Evolutionary conservation across 2,888 invertebrate species (phyloP).

Genomic region (Trachelus iudaicus): DNA sequence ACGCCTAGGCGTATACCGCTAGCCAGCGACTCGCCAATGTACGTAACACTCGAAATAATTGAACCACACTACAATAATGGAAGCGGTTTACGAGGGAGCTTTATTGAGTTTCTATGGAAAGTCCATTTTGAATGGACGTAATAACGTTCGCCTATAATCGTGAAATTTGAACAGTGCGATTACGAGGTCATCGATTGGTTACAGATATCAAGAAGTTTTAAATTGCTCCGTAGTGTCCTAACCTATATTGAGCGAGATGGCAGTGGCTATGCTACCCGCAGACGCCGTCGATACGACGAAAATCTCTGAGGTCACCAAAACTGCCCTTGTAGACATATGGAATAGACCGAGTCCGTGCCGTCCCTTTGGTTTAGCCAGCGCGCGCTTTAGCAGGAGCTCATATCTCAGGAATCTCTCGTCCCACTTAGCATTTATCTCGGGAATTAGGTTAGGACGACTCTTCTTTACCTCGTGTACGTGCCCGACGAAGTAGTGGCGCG

Average conservation of each 20-base stretch:
- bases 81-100: neutral
- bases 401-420: slow-evolving; percentile 48
- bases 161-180: neutral
- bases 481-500: neutral
- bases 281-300: neutral
- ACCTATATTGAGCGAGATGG: neutral
- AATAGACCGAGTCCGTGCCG: neutral
- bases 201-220: neutral
- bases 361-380: slow-evolving; percentile 1
- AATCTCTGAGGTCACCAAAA: neutral
- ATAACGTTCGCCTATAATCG: neutral
- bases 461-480: slow-evolving; percentile 27
- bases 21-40: neutral
- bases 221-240: neutral
- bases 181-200: neutral
- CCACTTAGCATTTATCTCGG: slow-evolving; percentile 56
- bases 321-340: neutral
- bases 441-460: slow-evolving; percentile 56
- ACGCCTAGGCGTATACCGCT: neutral
- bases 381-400: slow-evolving; percentile 8
- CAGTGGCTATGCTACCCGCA: too few species aligned
- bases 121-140: neutral
- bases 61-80: neutral
- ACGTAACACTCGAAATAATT: neutral
- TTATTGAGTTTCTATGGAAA: neutral